Evolutionary conservation across 2,797 vertebrate species (phyloP).

Genomic region (Rhabdomys pumilio): DNA sequence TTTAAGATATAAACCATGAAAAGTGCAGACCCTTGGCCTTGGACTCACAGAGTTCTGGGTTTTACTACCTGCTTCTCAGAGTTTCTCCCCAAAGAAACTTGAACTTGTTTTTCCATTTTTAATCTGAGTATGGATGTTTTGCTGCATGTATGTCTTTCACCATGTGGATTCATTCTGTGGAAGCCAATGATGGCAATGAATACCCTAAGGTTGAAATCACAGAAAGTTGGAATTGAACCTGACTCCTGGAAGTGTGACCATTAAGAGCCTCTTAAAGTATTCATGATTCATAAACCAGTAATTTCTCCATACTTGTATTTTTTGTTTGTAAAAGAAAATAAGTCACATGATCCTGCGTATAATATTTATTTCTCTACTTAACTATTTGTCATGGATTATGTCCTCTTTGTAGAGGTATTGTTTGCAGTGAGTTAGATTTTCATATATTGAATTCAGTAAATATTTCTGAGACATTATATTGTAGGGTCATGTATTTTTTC

Average conservation of each 20-base stretch:
- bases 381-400: neutral
- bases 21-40: neutral
- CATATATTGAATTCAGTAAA: neutral
- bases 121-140: too few species aligned
- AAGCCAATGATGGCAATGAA: too few species aligned
- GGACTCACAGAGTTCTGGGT: neutral
- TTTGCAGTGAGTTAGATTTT: neutral
- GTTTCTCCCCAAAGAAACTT: neutral
- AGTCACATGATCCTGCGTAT: neutral
- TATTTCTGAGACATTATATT: neutral
- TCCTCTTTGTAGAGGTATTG: neutral
- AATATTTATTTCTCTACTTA: neutral
- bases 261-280: too few species aligned
- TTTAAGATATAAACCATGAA: neutral
- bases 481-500: constrained; percentile 7
- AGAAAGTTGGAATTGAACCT: too few species aligned
- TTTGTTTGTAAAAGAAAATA: neutral
- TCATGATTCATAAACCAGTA: too few species aligned
- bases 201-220: neutral
- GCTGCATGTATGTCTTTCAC: neutral
- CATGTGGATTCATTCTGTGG: neutral
- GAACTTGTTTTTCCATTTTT: neutral
- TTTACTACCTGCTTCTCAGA: accelerated
- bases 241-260: neutral
- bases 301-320: neutral